Conservation (phyloP, 2,797 vertebrate genomes). For the Typhlichthys eigenmanni region DNA sequence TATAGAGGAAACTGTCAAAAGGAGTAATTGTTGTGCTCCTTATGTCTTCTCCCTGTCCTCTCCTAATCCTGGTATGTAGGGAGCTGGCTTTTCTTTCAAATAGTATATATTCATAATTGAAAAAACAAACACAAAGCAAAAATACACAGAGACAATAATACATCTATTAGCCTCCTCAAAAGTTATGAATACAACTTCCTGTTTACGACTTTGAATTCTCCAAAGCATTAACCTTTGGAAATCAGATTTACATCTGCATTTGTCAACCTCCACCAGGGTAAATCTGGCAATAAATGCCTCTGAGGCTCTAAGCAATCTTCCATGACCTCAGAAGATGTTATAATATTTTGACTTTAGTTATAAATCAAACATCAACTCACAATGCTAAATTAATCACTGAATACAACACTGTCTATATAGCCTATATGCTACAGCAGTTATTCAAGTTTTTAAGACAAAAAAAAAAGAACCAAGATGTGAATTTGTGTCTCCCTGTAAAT, state of each 20-base stretch:
- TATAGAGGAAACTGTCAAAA: constrained; percentile 77
- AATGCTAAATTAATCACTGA: constrained; percentile 44
- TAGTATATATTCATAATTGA: too few relatives aligned
- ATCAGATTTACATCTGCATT: constrained; percentile 68
- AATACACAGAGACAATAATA: background rate
- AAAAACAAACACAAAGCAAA: too few relatives aligned
- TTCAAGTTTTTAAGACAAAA: background rate
- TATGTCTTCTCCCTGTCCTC: constrained; percentile 37
- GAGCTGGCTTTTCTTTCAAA: constrained; percentile 4
- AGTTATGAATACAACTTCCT: constrained; percentile 45
- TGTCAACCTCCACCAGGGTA: constrained; percentile 49
- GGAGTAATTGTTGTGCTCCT: constrained; percentile 65
- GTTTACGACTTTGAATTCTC: constrained; percentile 63
- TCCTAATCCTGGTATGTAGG: constrained; percentile 45
- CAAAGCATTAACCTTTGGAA: constrained; percentile 73
- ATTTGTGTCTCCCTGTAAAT: too few relatives aligned
- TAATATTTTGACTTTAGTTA: constrained; percentile 40
- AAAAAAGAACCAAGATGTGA: background rate
- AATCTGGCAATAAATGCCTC: constrained; percentile 66
- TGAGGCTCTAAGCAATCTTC: constrained; percentile 62
- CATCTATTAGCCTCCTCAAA: constrained; percentile 9
- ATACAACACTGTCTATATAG: background rate
- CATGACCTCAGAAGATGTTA: constrained; percentile 55
- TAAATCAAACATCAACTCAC: constrained; percentile 60
- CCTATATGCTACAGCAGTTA: background rate